These are phyloP conservation scores for Salmo trutta DNA, from an alignment of 2,797 vertebrate genomes.

Conservation along the genomic window DNA sequence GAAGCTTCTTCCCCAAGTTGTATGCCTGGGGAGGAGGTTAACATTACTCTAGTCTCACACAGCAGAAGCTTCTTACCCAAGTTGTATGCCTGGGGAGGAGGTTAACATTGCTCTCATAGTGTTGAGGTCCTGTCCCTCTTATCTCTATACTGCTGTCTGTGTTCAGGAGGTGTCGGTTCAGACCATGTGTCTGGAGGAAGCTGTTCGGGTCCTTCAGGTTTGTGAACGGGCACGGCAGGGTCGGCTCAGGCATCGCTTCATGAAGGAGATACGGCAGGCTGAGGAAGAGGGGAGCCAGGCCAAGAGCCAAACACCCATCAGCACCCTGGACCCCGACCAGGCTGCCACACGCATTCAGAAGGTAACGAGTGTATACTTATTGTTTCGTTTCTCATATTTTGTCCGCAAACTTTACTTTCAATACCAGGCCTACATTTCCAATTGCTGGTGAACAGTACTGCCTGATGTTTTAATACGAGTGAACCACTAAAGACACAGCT, in stretches of 20 bases:
- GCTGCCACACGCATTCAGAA: slow-evolving; percentile 81
- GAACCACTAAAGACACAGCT: no score
- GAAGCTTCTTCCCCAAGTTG: no score
- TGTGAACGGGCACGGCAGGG: slow-evolving; percentile 83
- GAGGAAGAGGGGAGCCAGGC: slow-evolving; percentile 60
- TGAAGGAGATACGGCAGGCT: slow-evolving; percentile 74
- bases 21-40: no score
- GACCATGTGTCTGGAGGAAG: slow-evolving; percentile 69
- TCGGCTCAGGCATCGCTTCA: slow-evolving; percentile 74
- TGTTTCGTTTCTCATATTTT: background rate
- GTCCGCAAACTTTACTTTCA: background rate
- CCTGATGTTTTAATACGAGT: no score
- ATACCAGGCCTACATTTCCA: background rate
- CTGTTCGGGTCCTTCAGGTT: slow-evolving; percentile 74
- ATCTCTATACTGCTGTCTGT: no score
- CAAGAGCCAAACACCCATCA: slow-evolving; percentile 4
- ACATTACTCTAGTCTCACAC: no score
- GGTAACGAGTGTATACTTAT: slow-evolving; percentile 55
- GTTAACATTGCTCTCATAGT: background rate
- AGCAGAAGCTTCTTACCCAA: no score
- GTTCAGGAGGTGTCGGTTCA: slow-evolving; percentile 46
- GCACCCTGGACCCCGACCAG: slow-evolving; percentile 3
- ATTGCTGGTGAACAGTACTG: no score
- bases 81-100: no score
- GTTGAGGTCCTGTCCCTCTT: background rate